A percentile compares a stretch with the other conserved stretches of the same genome.
Conservation (phyloP, 2,797 vertebrate species). For the Eurystomus glaucurus region DNA sequence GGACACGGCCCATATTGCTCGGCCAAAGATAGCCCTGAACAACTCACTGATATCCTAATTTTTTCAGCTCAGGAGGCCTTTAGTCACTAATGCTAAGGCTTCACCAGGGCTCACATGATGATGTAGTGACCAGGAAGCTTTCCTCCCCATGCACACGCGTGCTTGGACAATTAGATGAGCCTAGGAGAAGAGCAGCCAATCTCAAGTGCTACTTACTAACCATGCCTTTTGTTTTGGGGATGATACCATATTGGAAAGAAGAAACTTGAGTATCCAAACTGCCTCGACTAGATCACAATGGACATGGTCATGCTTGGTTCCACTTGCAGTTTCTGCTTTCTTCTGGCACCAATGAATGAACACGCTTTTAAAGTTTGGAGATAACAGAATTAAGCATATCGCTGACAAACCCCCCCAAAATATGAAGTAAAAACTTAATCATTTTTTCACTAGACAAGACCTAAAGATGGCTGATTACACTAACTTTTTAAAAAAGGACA, state of each 20-base stretch:
- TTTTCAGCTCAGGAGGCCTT: not conserved
- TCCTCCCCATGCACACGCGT: rapidly evolving
- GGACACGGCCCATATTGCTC: not conserved
- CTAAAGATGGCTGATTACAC: not conserved
- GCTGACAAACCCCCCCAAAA: not conserved
- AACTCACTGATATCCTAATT: not conserved
- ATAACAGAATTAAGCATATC: not conserved
- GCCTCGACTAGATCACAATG: not conserved
- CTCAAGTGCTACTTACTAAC: not conserved
- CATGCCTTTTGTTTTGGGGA: not conserved
- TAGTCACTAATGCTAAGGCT: not conserved
- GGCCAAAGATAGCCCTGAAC: not conserved
- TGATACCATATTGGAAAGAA: not conserved
- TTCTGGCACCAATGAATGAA: not conserved
- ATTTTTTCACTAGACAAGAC: not conserved
- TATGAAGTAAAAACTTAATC: not conserved
- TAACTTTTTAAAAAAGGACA: not conserved
- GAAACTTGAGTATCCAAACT: not conserved
- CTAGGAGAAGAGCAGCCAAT: not conserved
- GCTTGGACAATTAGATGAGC: rapidly evolving
- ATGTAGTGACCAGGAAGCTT: not conserved
- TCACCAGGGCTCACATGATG: not conserved
- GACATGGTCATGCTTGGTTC: not conserved
- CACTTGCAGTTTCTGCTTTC: not conserved
- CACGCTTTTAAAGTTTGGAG: not conserved